Conservation (phyloP, 2,797 vertebrate species). For the Fundulus diaphanus region DNA sequence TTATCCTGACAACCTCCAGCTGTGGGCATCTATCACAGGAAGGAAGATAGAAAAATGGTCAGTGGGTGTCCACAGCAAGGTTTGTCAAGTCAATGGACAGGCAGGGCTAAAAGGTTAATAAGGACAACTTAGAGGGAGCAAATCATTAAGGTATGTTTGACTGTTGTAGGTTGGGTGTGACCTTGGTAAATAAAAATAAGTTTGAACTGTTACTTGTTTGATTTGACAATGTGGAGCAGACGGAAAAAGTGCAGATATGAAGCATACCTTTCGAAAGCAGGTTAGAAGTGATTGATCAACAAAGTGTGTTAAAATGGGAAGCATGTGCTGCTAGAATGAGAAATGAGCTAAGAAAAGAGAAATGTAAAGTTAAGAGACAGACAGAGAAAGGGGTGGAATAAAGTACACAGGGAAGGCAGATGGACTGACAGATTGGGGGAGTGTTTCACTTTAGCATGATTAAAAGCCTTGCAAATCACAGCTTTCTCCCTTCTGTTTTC, state of each 20-base stretch:
- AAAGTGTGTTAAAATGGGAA: slow-evolving; percentile 23
- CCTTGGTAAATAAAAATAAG: neutral
- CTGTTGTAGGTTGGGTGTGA: neutral
- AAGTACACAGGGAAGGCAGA: slow-evolving; percentile 49
- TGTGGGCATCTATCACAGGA: slow-evolving; percentile 42
- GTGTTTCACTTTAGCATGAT: slow-evolving; percentile 64
- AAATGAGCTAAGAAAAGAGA: slow-evolving; percentile 32
- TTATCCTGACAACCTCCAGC: slow-evolving; percentile 50
- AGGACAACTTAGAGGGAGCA: neutral
- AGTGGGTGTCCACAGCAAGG: slow-evolving; percentile 17
- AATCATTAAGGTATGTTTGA: neutral
- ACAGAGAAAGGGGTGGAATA: slow-evolving; percentile 22
- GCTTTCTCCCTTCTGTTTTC: slow-evolving; percentile 7
- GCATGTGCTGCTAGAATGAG: slow-evolving; percentile 22
- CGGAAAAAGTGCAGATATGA: slow-evolving; percentile 6
- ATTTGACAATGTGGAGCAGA: neutral
- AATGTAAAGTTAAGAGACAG: slow-evolving; percentile 17
- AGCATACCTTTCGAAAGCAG: slow-evolving; percentile 4
- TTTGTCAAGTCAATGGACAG: slow-evolving; percentile 21
- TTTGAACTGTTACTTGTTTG: neutral
- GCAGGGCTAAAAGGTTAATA: slow-evolving; percentile 9
- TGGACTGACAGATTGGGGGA: slow-evolving; percentile 65
- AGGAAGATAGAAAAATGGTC: slow-evolving; percentile 46
- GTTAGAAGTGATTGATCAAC: slow-evolving; percentile 40
- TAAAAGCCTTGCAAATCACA: slow-evolving; percentile 40